phyloP scores from a whole-genome alignment of 2,113 vertebrate genomes.

The Coptodon rendalli region DNA sequence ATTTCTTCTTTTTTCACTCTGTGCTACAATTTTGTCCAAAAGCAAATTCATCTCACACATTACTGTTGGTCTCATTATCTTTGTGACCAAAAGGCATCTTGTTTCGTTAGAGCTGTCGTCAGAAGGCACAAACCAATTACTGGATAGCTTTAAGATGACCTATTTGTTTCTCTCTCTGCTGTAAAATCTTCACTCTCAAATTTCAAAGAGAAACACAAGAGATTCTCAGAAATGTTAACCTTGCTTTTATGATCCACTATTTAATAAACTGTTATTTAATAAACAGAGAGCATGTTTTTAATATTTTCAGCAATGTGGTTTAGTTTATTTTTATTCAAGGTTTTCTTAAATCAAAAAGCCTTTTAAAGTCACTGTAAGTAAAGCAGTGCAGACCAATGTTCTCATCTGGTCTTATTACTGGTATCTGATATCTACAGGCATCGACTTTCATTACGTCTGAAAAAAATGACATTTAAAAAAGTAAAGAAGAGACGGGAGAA shows the following conservation, averaged over 20 bases:
- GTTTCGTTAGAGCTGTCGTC: background rate
- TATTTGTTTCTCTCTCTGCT: background rate
- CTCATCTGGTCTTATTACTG: background rate
- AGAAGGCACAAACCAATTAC: background rate
- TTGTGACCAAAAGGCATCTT: background rate
- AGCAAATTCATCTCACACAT: background rate
- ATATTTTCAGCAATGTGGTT: background rate
- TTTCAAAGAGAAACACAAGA: background rate
- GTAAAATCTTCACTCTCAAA: background rate
- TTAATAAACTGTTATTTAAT: background rate
- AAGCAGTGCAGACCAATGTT: background rate
- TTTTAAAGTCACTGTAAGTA: background rate
- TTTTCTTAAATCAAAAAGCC: background rate
- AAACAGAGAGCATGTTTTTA: background rate
- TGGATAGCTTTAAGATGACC: background rate
- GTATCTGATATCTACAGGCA: background rate
- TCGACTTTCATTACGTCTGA: background rate
- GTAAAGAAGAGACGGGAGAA: background rate
- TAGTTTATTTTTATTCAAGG: background rate
- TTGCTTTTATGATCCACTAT: background rate
- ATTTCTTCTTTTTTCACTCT: background rate
- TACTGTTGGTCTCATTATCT: background rate
- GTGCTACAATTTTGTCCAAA: background rate
- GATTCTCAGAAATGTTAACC: background rate
- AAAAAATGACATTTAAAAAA: background rate